phyloP scores from a whole-genome alignment of 2,113 vertebrate genomes.

The Hypocryptadius cinnamomeus region DNA sequence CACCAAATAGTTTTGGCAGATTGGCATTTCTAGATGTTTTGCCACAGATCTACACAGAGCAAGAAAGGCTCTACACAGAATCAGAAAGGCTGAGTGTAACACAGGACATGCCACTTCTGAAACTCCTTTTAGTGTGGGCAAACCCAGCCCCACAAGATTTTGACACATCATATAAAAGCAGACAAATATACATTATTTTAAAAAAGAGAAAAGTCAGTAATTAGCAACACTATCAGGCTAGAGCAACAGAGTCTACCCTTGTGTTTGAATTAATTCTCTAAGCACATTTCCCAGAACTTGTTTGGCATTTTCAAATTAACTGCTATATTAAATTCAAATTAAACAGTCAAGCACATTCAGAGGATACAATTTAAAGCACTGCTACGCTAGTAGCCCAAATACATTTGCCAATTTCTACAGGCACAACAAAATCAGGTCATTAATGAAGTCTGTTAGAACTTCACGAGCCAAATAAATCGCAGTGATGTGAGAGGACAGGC shows the following conservation, averaged over 20 bases:
- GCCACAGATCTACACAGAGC: neutral
- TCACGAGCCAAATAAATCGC: fast-evolving
- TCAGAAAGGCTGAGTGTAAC: neutral
- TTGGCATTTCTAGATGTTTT: neutral
- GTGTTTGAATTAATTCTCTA: neutral
- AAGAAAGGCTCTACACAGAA: neutral
- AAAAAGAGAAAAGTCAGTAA: neutral
- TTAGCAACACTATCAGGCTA: neutral
- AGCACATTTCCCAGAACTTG: neutral
- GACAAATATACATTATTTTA: neutral
- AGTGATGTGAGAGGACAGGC: neutral
- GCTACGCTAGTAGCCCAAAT: neutral
- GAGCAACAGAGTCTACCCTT: neutral
- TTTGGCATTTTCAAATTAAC: neutral
- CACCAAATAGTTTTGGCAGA: neutral
- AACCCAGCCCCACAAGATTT: neutral
- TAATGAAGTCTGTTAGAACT: neutral
- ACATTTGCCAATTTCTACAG: neutral
- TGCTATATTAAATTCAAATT: neutral
- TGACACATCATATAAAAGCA: neutral
- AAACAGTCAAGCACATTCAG: neutral
- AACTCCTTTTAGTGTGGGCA: neutral
- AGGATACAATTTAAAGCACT: neutral
- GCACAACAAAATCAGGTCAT: neutral
- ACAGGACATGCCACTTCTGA: neutral